A percentile compares a stretch with the other conserved stretches of the same genome.
These are phyloP conservation scores for Alaudala cheleensis DNA, from an alignment of 2,113 vertebrate genomes.

Conservation along the genomic window DNA sequence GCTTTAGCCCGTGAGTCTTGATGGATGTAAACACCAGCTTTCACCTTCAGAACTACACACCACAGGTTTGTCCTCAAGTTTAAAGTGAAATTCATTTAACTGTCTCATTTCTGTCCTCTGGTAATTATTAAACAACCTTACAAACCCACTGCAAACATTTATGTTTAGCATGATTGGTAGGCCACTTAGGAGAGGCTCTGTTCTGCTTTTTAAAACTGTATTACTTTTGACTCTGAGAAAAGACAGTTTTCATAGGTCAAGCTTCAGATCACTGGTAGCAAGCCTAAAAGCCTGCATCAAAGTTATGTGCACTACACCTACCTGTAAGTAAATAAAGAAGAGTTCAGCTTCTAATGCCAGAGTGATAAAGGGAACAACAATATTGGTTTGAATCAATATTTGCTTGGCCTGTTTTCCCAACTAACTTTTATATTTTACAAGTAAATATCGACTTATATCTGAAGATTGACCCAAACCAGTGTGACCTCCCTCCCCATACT, in stretches of 20 bases:
- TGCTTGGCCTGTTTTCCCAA: conserved; percentile 15
- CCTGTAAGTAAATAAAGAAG: conserved; percentile 44
- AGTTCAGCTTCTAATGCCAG: conserved; percentile 22
- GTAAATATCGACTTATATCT: background rate
- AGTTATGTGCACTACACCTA: background rate
- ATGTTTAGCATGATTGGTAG: conserved; percentile 44
- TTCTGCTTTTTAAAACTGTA: conserved; percentile 4
- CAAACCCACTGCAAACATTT: conserved; percentile 39
- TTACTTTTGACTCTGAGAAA: conserved; percentile 14
- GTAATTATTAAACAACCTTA: conserved; percentile 32
- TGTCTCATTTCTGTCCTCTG: background rate
- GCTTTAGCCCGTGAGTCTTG: background rate
- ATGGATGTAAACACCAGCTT: background rate
- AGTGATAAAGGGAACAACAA: conserved; percentile 23
- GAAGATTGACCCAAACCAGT: background rate
- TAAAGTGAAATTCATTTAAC: conserved; percentile 18
- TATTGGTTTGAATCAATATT: conserved; percentile 58
- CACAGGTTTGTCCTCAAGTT: background rate
- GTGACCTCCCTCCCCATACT: background rate
- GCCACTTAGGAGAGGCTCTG: background rate
- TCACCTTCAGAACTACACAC: background rate
- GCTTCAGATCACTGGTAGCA: conserved; percentile 1
- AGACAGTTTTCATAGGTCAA: conserved; percentile 40
- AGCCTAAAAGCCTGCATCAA: conserved; percentile 41
- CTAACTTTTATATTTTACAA: conserved; percentile 27